A percentile compares a stretch with the other conserved stretches of the same genome.
Evolutionary conservation across 2,797 vertebrate genomes (phyloP).

Genomic region (Pseudochaenichthys georgianus): DNA sequence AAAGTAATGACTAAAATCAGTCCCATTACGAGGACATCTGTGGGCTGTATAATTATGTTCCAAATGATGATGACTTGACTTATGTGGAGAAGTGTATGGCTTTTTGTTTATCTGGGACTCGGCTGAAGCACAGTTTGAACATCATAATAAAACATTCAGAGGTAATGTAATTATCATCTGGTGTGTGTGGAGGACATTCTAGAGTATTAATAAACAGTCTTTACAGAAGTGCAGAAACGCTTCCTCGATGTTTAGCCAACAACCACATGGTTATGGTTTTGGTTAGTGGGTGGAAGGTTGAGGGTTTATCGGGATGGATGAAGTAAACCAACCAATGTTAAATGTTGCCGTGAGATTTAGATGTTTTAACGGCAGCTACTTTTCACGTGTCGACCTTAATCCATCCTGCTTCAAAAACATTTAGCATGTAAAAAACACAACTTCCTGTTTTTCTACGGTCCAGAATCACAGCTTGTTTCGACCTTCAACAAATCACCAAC

Average conservation of each 20-base stretch:
- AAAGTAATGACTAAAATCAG: neutral
- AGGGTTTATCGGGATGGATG: neutral
- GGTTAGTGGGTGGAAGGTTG: neutral
- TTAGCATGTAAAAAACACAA: neutral
- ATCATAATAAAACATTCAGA: neutral
- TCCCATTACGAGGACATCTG: slow-evolving; percentile 7
- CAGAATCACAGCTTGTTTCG: neutral
- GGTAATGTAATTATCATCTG: neutral
- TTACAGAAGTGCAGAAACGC: neutral
- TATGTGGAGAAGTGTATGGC: neutral
- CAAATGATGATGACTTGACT: neutral
- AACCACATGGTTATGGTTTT: no score
- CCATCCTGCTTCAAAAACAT: neutral
- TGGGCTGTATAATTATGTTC: neutral
- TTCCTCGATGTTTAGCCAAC: no score
- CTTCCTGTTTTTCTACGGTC: neutral
- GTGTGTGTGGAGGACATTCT: neutral
- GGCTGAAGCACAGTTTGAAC: neutral
- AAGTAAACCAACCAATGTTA: neutral
- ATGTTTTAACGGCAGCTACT: neutral
- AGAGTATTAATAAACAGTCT: neutral
- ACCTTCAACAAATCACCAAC: neutral
- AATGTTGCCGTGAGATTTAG: neutral
- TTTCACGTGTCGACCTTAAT: neutral
- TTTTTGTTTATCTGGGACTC: slow-evolving; percentile 16